A percentile compares a stretch with the other conserved stretches of the same genome.
Evolutionary conservation across 1,140 invertebrate genomes (phyloP).

Genomic region (Rhizoglyphus robini): DNA sequence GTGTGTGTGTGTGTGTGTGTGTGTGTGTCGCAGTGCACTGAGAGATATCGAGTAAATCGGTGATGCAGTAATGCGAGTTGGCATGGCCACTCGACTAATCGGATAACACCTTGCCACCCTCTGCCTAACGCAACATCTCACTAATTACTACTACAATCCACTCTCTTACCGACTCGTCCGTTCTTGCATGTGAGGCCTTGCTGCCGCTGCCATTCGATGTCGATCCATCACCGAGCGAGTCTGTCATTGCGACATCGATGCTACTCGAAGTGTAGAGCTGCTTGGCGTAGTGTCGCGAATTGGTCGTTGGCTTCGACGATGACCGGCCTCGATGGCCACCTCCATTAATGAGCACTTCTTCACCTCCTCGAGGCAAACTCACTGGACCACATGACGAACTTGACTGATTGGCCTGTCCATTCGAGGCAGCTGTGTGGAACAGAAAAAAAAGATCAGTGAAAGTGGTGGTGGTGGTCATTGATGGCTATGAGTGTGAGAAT

Average conservation of each 20-base stretch:
- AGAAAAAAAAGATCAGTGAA: too few species aligned
- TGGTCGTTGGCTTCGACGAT: not conserved
- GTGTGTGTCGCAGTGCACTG: too few species aligned
- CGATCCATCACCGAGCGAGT: not conserved
- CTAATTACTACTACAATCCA: too few species aligned
- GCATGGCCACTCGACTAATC: too few species aligned
- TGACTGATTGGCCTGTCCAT: not conserved
- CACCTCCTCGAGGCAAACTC: constrained; percentile 6
- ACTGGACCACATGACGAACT: not conserved
- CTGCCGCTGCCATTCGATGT: not conserved
- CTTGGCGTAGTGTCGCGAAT: not conserved
- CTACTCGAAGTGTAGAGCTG: constrained; percentile 4
- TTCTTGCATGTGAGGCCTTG: not conserved
- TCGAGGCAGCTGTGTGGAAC: too few species aligned
- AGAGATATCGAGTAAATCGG: too few species aligned
- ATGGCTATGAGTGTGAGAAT: too few species aligned
- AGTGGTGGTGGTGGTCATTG: not conserved
- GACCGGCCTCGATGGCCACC: not conserved
- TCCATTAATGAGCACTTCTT: constrained; percentile 15
- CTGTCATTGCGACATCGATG: constrained; percentile 1
- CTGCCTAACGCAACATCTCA: too few species aligned
- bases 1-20: too few species aligned
- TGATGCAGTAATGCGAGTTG: too few species aligned
- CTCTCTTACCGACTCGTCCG: constrained; percentile 5
- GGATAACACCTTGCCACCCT: too few species aligned